These are phyloP conservation scores for Leptopterna dolabrata DNA, from an alignment of 2,888 invertebrate species.

Conservation along the genomic window DNA sequence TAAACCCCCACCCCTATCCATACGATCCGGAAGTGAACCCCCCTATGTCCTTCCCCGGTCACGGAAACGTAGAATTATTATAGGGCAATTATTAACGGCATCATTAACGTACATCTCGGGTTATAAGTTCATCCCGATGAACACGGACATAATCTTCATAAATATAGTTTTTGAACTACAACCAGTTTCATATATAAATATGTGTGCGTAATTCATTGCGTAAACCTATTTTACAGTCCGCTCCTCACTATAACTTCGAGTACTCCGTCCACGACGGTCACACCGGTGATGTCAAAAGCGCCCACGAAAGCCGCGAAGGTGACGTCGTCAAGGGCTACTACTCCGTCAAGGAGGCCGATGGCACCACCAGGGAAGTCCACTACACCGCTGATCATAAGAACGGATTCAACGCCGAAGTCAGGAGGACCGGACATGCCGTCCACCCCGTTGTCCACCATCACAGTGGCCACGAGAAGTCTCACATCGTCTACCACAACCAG, in stretches of 20 bases:
- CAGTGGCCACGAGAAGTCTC: neutral
- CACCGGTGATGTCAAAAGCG: slow-evolving; percentile 58
- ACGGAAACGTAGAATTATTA: no score
- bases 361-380: slow-evolving; percentile 50
- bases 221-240: slow-evolving; percentile 57
- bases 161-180: no score
- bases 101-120: no score
- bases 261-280: slow-evolving; percentile 60
- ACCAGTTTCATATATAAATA: no score
- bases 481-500: slow-evolving; percentile 8
- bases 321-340: slow-evolving; percentile 60
- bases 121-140: no score
- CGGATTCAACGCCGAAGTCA: slow-evolving; percentile 53
- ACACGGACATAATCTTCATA: no score
- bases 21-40: no score
- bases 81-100: no score
- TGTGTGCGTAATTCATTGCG: no score
- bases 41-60: no score
- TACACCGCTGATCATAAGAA: slow-evolving; percentile 49
- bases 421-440: slow-evolving; percentile 44
- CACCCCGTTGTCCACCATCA: slow-evolving; percentile 11
- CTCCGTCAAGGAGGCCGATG: slow-evolving; percentile 52
- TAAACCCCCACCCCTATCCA: no score
- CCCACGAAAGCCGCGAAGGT: slow-evolving; percentile 58
- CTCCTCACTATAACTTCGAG: slow-evolving; percentile 59